A percentile compares a stretch with the other conserved stretches of the same genome.
Conservation (phyloP, 2,113 vertebrate genomes). For the Taxidea taxus region DNA sequence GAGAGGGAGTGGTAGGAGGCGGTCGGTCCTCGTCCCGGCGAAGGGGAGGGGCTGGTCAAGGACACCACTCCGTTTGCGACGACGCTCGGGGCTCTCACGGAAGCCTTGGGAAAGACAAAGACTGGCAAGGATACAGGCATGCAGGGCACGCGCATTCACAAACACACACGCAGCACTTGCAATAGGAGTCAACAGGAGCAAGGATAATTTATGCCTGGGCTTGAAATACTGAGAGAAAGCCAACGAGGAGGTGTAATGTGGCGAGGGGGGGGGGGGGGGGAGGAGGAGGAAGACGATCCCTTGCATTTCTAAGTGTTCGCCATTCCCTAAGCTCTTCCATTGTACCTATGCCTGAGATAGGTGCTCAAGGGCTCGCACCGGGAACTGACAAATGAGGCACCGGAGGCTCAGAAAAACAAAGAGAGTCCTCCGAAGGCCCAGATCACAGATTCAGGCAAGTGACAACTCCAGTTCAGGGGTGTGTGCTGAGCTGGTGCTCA, state of each 20-base stretch:
- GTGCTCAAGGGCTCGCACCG: not conserved
- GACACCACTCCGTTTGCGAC: not conserved
- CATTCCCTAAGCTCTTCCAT: not conserved
- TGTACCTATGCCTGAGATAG: not conserved
- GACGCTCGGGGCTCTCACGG: not conserved
- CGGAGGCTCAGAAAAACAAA: not conserved
- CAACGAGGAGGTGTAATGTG: constrained; percentile 21
- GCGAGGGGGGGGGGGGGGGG: not conserved
- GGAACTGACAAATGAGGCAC: not conserved
- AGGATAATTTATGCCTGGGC: not conserved
- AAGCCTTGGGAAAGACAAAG: constrained; percentile 50
- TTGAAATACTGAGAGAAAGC: constrained; percentile 50
- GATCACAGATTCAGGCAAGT: not conserved
- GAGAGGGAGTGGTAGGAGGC: not conserved
- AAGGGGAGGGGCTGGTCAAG: not conserved
- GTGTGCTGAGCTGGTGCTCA: not conserved
- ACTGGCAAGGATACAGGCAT: constrained; percentile 8
- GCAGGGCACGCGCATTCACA: not conserved
- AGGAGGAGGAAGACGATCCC: not conserved
- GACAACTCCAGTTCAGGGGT: not conserved
- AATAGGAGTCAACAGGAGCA: constrained; percentile 1
- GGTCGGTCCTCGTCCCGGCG: not conserved
- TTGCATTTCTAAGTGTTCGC: not conserved
- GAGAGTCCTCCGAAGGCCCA: not conserved
- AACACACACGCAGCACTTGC: not conserved